phyloP scores from a whole-genome alignment of 2,113 vertebrate species.

The Cyanoramphus novaezelandiae region DNA sequence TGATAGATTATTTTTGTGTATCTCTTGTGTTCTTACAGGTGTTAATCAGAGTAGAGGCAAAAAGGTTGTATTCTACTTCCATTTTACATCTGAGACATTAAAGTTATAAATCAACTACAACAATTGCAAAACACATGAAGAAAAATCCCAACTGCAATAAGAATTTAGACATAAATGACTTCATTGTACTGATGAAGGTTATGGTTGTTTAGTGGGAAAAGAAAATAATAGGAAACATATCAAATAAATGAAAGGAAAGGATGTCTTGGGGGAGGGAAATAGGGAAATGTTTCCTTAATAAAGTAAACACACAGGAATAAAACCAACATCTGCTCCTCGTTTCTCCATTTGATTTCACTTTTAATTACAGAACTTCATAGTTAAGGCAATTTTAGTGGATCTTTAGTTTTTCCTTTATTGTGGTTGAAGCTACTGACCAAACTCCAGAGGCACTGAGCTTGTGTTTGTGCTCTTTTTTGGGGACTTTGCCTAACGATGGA shows the following conservation, averaged over 20 bases:
- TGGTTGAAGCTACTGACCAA: slow-evolving; percentile 7
- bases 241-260: slow-evolving; percentile 31
- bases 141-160: slow-evolving; percentile 51
- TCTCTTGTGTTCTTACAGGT: slow-evolving; percentile 58
- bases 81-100: slow-evolving; percentile 41
- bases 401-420: not conserved
- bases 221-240: slow-evolving; percentile 32
- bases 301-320: slow-evolving; percentile 56
- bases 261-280: slow-evolving; percentile 23
- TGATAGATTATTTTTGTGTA: slow-evolving; percentile 37
- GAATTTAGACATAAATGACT: slow-evolving; percentile 49
- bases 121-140: slow-evolving; percentile 35
- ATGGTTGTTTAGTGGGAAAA: slow-evolving; percentile 19
- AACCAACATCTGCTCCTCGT: slow-evolving; percentile 43
- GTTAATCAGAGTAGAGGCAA: slow-evolving; percentile 41
- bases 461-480: not conserved
- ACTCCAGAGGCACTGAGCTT: not conserved
- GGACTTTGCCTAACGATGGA: not conserved
- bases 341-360: slow-evolving; percentile 54
- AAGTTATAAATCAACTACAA: slow-evolving; percentile 57
- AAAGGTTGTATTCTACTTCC: slow-evolving; percentile 35
- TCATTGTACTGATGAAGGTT: slow-evolving; percentile 20
- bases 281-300: slow-evolving; percentile 59
- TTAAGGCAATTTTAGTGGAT: slow-evolving; percentile 7
- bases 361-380: slow-evolving; percentile 58